Evolutionary conservation across 1,140 invertebrate species (phyloP), one percentile per base, ranked within the genome.

Genomic region (Listronotus oregonensis): DNA sequence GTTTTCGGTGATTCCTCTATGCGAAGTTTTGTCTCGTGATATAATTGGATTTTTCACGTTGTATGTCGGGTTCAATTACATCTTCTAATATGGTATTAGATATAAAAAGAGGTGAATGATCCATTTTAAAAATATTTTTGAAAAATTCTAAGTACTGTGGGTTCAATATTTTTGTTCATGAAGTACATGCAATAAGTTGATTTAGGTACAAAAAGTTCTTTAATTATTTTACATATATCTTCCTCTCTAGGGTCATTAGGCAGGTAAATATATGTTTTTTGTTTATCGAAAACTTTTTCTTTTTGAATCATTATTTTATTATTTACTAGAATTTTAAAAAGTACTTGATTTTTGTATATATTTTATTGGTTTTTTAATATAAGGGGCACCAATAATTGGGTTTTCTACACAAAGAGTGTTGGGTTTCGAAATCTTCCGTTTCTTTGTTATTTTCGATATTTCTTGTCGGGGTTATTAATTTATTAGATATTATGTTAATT

Each of bases 281-380:
- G 14, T 46, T 46, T 46, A 15, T 46, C 43, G 32, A 34, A 34
- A 34, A 34, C 32, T 34, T 46, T 14, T 11, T 46, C 18, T 11
- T 46, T 46, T 46, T 46, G 43, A 18, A 46, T 46, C 11, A 6
- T 46, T 5, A 46, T 14, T 46, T 46, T 46, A 11, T 46, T 46
- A 46, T 34, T 34, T 6, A n/a, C n/a, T n/a, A n/a, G n/a, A n/a
- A n/a, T n/a, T 34, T 9, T 34, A 34, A 34, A 34, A 34, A 34
- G 5, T 6, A 9, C 9, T 34, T 34, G 9, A 34, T 34, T 5
- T 34, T 34, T 34, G 32, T 34, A 34, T 6, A 34, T 34, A 34
- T n/a, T 34, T 34, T 34, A 34, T 5, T 34, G 32, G 5, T 34
- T 34, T 6, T 34, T 34, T 34, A n/a, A n/a, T n/a, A n/a, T n/a